Evolutionary conservation across 1,140 invertebrate genomes (phyloP).

Genomic region (Cherax quadricarinatus): DNA sequence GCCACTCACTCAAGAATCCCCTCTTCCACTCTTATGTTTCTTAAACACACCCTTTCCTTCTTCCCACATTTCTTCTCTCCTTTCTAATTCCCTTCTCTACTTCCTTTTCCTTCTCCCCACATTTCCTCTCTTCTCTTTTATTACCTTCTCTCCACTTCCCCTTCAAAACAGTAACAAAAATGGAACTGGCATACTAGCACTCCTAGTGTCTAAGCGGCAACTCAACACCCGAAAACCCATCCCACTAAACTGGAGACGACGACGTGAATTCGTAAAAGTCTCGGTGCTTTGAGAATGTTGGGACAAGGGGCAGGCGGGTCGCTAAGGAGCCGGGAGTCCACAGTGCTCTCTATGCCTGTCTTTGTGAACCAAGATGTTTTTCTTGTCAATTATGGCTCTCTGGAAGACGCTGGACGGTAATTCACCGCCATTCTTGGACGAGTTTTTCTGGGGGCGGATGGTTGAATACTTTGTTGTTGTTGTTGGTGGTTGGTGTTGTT

Average conservation of each 20-base stretch:
- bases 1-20: no score
- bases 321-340: constrained; percentile 55
- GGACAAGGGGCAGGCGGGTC: constrained; percentile 25
- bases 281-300: constrained; percentile 10
- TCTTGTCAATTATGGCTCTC: constrained; percentile 52
- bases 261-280: constrained; percentile 52
- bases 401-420: constrained; percentile 30
- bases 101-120: no score
- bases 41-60: no score
- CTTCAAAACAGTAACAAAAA: no score
- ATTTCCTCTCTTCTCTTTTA: no score
- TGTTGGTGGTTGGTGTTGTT: not conserved
- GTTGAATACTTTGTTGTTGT: not conserved
- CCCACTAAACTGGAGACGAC: not conserved
- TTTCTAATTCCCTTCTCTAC: no score
- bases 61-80: no score
- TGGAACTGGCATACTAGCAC: no score
- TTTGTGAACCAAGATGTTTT: constrained; percentile 60
- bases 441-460: not conserved
- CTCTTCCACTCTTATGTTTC: no score
- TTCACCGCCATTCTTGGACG: constrained; percentile 22
- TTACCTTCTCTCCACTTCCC: no score
- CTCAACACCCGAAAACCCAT: constrained; percentile 35
- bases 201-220: no score
- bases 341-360: constrained; percentile 28